Evolutionary conservation across 2,888 invertebrate genomes (phyloP).

Genomic region (Candidula unifasciata): DNA sequence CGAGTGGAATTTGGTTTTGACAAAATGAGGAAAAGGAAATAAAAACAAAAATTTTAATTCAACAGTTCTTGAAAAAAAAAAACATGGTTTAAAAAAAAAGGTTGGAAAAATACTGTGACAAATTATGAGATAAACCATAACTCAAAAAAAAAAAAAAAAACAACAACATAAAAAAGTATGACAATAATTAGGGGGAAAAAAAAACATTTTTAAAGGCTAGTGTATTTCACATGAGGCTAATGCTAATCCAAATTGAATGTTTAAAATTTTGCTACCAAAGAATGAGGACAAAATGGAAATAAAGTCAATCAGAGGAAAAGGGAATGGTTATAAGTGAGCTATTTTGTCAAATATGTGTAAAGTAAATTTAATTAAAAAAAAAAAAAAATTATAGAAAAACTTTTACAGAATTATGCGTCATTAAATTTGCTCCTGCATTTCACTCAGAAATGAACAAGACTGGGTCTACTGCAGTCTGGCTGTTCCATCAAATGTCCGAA

Average conservation of each 20-base stretch:
- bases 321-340: no score
- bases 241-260: background rate
- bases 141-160: background rate
- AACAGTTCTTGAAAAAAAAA: background rate
- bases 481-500: constrained; percentile 23
- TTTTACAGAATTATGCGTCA: background rate
- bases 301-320: no score
- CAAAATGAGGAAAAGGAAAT: background rate
- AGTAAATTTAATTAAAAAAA: background rate
- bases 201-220: background rate
- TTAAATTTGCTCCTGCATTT: background rate
- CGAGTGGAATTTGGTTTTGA: background rate
- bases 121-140: background rate
- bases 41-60: no score
- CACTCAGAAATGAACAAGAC: background rate
- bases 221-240: background rate
- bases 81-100: background rate
- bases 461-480: background rate
- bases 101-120: background rate
- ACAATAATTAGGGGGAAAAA: background rate
- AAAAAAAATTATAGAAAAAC: background rate
- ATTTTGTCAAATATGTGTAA: no score
- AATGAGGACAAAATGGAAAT: background rate
- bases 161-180: background rate
- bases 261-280: background rate